A percentile compares a stretch with the other conserved stretches of the same genome.
Conservation (phyloP, 2,888 invertebrate species). For the Dynastes grantii region DNA sequence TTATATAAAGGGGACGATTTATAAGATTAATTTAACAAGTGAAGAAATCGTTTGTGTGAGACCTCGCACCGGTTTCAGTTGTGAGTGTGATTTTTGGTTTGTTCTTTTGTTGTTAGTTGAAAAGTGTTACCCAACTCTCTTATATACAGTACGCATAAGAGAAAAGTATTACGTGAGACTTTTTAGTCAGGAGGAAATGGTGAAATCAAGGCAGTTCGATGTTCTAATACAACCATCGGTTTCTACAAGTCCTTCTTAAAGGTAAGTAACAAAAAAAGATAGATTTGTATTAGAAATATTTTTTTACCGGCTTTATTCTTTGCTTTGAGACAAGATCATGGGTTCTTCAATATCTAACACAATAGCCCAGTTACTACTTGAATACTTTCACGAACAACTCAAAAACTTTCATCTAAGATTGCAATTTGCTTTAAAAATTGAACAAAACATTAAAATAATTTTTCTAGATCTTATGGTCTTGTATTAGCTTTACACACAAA, state of each 20-base stretch:
- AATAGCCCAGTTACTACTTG: too few species aligned
- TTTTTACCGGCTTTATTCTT: too few species aligned
- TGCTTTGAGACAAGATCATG: too few species aligned
- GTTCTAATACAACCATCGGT: slow-evolving; percentile 2
- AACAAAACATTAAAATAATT: too few species aligned
- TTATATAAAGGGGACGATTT: background rate
- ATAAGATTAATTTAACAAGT: too few species aligned
- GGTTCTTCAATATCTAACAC: too few species aligned
- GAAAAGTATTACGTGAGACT: slow-evolving; percentile 39
- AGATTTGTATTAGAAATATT: too few species aligned
- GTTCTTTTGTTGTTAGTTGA: slow-evolving; percentile 12
- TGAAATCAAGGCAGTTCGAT: slow-evolving; percentile 35
- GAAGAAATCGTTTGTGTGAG: background rate
- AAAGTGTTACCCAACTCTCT: slow-evolving; percentile 30
- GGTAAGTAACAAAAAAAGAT: background rate
- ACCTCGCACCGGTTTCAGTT: background rate
- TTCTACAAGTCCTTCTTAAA: slow-evolving; percentile 26
- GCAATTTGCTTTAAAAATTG: too few species aligned
- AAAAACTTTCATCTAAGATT: too few species aligned
- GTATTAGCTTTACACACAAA: too few species aligned
- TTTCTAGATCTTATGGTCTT: too few species aligned
- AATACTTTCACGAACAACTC: too few species aligned
- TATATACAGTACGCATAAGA: background rate
- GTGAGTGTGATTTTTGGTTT: slow-evolving; percentile 6
- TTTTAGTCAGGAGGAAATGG: slow-evolving; percentile 24